phyloP scores from a whole-genome alignment of 37 sponge, comb jelly and placozoan species.

The Diacarnus erythraeanus region DNA sequence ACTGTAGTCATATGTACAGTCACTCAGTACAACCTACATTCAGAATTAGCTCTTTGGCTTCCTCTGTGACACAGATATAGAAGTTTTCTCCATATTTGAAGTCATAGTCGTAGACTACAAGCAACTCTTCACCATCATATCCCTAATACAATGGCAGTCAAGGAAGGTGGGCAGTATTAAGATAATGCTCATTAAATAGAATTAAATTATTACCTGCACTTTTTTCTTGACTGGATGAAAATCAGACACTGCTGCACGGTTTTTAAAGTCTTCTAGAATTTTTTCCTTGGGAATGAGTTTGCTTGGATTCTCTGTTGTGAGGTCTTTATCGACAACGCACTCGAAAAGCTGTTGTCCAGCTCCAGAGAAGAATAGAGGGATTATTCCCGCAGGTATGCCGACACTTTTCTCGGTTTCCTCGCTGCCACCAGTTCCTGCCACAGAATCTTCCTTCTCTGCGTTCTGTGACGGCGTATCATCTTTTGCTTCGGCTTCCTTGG shows the following conservation, averaged over 20 bases:
- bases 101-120: constrained; percentile 91
- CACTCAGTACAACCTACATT: too few relatives aligned
- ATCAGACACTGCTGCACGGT: constrained; percentile 91
- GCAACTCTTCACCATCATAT: constrained; percentile 87
- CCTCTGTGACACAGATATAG: constrained; percentile 90
- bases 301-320: constrained; percentile 79
- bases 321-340: constrained; percentile 74
- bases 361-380: constrained; percentile 81
- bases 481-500: background rate
- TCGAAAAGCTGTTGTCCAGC: constrained; percentile 81
- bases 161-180: background rate
- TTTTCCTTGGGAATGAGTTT: constrained; percentile 79
- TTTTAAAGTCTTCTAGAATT: constrained; percentile 88
- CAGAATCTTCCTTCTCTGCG: background rate
- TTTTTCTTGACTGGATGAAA: constrained; percentile 89
- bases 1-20: too few relatives aligned
- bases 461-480: background rate
- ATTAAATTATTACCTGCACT: constrained; percentile 38
- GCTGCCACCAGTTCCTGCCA: background rate
- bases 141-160: constrained; percentile 8
- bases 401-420: background rate
- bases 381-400: constrained; percentile 62
- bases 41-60: constrained; percentile 84
- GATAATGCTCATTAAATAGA: constrained; percentile 25
- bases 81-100: constrained; percentile 96